phyloP scores from a whole-genome alignment of 2,797 vertebrate species.

The Muraenolepis orangiensis region DNA sequence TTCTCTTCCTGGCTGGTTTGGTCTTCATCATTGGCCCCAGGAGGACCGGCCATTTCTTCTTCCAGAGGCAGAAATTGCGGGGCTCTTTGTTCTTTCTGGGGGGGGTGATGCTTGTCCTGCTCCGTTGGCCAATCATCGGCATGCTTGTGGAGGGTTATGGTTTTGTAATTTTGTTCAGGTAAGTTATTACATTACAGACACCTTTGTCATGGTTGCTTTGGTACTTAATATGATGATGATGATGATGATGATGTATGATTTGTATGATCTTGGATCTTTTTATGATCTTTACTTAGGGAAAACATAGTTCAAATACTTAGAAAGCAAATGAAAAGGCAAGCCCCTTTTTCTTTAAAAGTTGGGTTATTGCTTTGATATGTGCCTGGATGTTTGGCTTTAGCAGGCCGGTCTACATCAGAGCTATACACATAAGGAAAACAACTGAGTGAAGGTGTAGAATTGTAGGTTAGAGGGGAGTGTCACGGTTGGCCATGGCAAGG shows the following conservation, averaged over 20 bases:
- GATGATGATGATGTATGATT: too few species aligned
- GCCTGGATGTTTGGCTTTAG: too few species aligned
- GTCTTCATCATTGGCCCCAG: slow-evolving; percentile 81
- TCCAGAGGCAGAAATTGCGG: slow-evolving; percentile 82
- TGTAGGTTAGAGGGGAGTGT: too few species aligned
- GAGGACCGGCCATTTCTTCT: slow-evolving; percentile 83
- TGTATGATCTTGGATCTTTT: too few species aligned
- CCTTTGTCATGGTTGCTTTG: too few species aligned
- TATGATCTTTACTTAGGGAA: neutral
- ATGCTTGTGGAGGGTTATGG: slow-evolving; percentile 86
- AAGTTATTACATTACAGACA: slow-evolving; percentile 29
- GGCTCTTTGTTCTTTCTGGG: slow-evolving; percentile 86
- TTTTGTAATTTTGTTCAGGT: slow-evolving; percentile 85
- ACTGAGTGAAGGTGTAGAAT: too few species aligned
- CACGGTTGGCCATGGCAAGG: too few species aligned
- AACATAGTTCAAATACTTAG: neutral
- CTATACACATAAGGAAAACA: too few species aligned
- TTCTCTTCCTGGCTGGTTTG: slow-evolving; percentile 83
- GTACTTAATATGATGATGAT: too few species aligned
- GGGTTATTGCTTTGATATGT: neutral
- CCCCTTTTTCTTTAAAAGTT: neutral
- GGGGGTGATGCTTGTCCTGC: slow-evolving; percentile 79
- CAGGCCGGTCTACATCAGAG: too few species aligned
- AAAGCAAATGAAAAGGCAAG: neutral
- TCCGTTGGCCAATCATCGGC: slow-evolving; percentile 83